Evolutionary conservation across 2,888 invertebrate species (phyloP), one percentile per base, ranked within the genome.

Genomic region (Brassicogethes aeneus): DNA sequence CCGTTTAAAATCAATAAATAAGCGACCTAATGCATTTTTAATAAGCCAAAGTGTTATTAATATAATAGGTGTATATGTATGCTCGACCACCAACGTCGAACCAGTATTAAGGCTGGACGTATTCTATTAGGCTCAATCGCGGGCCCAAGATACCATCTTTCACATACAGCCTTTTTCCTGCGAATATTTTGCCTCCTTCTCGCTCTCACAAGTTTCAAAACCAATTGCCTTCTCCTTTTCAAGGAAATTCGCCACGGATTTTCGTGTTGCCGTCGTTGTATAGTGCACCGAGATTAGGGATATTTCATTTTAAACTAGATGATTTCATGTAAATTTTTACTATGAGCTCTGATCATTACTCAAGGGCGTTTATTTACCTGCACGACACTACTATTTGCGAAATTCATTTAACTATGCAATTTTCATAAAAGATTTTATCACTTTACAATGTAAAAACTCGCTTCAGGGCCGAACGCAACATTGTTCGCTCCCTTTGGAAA

Each of bases 31-130:
- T 64, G 64, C 62, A 64, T 64, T 64, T 64, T 64, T 64, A 64
- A 64, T 63, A 64, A 62, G 62, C 55, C 55, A 52, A 59, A 64
- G 63, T 63, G 65, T 64, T 65, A 64, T 65, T 65, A 62, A 63
- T 64, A 63, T 65, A 65, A 65, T 64, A 64, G 59, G 60, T 53
- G 57, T 57, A n/a, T n/a, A n/a, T n/a, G n/a, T n/a, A 55, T 57
- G 46, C 54, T 46, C 61, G 65, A 65, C 65, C 65, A 65, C 65
- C 65, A 64, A 64, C 65, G 65, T 56, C 44, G 64, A 41, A 48
- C 44, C 41, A 43, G 51, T 43, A 48, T 52, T 23, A 23, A 3
- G 32, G 3, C 13, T 12, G 32, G 10, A 56, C 23, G 23, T 59
- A 58, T 62, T 60, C 60, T 61, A 60, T 59, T 61, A 61, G 57